These are phyloP conservation scores for Meta bourneti DNA, from an alignment of 2,888 invertebrate species.

Conservation along the genomic window DNA sequence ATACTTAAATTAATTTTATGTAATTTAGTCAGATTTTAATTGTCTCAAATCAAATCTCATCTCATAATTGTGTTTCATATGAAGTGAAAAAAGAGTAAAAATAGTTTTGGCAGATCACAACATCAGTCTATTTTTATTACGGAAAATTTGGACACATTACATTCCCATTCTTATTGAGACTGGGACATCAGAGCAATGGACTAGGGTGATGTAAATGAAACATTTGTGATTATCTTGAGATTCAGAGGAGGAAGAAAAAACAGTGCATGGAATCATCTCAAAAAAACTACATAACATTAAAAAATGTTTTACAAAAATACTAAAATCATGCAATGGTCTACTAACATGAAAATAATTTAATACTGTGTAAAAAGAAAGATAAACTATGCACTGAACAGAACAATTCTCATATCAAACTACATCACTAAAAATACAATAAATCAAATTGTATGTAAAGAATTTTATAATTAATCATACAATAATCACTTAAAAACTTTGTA, in stretches of 20 bases:
- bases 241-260: constrained; percentile 52
- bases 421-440: constrained; percentile 25
- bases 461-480: too few relatives aligned
- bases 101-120: neutral
- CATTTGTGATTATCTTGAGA: constrained; percentile 55
- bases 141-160: constrained; percentile 76
- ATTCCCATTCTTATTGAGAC: constrained; percentile 63
- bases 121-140: constrained; percentile 74
- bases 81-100: neutral
- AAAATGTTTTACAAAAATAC: constrained; percentile 42
- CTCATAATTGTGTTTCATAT: too few relatives aligned
- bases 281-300: neutral
- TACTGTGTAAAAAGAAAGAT: constrained; percentile 32
- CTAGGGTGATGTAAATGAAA: constrained; percentile 69
- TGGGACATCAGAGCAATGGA: constrained; percentile 66
- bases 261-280: constrained; percentile 51
- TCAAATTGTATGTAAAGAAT: neutral
- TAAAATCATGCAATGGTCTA: constrained; percentile 51
- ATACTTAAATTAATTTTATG: too few relatives aligned
- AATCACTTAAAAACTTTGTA: constrained; percentile 1
- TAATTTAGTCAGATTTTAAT: too few relatives aligned
- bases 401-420: constrained; percentile 8
- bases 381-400: constrained; percentile 42
- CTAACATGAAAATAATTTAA: constrained; percentile 33
- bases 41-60: too few relatives aligned